A percentile compares a stretch with the other conserved stretches of the same genome.
Evolutionary conservation across 2,888 invertebrate genomes (phyloP).

Genomic region (Cryptophagus acutangulus): DNA sequence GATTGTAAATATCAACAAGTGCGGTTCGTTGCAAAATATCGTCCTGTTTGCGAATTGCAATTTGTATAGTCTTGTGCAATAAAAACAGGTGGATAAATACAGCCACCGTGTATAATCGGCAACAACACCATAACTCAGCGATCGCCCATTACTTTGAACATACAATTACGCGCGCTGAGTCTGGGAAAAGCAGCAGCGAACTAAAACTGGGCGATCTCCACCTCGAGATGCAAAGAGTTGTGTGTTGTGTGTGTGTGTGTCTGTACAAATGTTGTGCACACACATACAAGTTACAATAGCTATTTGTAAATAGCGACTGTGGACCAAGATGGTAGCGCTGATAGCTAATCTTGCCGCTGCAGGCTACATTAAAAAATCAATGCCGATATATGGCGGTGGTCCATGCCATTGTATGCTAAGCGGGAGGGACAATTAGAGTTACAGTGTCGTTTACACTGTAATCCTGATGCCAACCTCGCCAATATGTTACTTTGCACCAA

Average conservation of each 20-base stretch:
- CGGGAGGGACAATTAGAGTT: conserved; percentile 42
- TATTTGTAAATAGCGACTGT: conserved; percentile 46
- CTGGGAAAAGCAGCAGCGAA: conserved; percentile 29
- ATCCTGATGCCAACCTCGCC: no score
- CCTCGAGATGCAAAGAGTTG: neutral
- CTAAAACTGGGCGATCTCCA: neutral
- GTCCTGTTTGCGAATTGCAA: no score
- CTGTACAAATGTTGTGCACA: neutral
- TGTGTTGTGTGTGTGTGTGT: conserved; percentile 1
- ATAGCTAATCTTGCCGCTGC: conserved; percentile 43
- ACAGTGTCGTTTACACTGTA: conserved; percentile 35
- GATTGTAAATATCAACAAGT: no score
- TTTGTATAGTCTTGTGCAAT: no score
- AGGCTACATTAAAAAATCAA: conserved; percentile 45
- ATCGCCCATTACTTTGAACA: conserved; percentile 31
- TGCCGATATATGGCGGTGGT: conserved; percentile 40
- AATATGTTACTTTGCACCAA: no score
- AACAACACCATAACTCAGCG: conserved; percentile 33
- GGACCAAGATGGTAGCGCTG: conserved; percentile 42
- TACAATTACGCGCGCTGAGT: conserved; percentile 40
- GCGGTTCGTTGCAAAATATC: no score
- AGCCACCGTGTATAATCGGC: conserved; percentile 31
- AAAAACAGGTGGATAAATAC: no score
- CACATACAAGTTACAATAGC: conserved; percentile 38
- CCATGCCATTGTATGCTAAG: conserved; percentile 44